These are phyloP conservation scores for Dascyllus trimaculatus DNA, from an alignment of 2,113 vertebrate genomes.

Conservation along the genomic window DNA sequence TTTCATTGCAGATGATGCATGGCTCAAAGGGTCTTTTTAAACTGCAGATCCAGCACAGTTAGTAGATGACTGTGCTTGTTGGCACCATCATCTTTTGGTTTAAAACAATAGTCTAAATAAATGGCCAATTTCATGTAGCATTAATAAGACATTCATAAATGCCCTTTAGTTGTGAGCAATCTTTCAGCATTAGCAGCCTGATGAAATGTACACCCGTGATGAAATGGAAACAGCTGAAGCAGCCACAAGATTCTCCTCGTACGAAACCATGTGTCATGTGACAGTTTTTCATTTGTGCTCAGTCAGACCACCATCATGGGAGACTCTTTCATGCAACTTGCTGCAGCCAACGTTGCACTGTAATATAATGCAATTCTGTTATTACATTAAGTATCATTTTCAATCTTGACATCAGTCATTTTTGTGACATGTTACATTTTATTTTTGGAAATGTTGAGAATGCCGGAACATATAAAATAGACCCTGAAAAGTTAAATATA, in stretches of 20 bases:
- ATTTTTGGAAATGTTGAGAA: too few relatives aligned
- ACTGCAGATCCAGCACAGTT: background rate
- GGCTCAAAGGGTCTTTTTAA: conserved; percentile 47
- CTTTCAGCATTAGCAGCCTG: conserved; percentile 68
- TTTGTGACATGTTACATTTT: too few relatives aligned
- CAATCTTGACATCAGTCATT: too few relatives aligned
- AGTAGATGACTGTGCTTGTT: conserved; percentile 21
- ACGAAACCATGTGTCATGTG: conserved; percentile 18
- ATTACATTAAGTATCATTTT: too few relatives aligned
- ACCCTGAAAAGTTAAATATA: too few relatives aligned
- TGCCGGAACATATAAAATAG: too few relatives aligned
- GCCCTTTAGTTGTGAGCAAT: conserved; percentile 66
- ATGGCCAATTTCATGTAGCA: conserved; percentile 64
- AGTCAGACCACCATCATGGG: background rate
- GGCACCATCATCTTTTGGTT: conserved; percentile 33
- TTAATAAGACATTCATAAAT: conserved; percentile 68
- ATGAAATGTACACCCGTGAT: conserved; percentile 66
- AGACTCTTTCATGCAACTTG: background rate
- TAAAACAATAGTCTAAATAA: conserved; percentile 56
- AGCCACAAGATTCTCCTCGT: conserved; percentile 20
- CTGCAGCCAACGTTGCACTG: background rate
- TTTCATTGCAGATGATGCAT: conserved; percentile 57
- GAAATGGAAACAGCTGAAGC: conserved; percentile 56
- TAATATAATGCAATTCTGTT: background rate
- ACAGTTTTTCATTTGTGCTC: conserved; percentile 9